These are phyloP conservation scores for Tragopan temminckii DNA, from an alignment of 2,797 vertebrate species.

Conservation along the genomic window DNA sequence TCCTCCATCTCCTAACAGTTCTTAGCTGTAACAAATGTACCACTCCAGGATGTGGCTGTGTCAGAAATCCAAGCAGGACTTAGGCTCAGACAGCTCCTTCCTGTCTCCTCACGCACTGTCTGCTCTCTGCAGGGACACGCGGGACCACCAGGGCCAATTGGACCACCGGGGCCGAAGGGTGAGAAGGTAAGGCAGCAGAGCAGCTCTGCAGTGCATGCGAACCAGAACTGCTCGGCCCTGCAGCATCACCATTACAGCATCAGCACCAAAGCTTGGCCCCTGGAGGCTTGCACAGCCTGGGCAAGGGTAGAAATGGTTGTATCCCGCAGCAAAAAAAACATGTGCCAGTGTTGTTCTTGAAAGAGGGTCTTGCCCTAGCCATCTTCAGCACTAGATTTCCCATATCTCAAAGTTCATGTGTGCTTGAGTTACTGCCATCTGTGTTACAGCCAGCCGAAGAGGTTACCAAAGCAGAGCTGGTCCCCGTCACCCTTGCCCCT, in stretches of 20 bases:
- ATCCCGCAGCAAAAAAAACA: background rate
- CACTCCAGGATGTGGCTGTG: background rate
- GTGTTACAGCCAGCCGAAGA: background rate
- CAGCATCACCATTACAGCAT: background rate
- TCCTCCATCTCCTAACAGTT: background rate
- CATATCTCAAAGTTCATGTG: background rate
- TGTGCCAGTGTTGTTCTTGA: background rate
- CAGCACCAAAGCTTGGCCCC: background rate
- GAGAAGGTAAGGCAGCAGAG: slow-evolving; percentile 89
- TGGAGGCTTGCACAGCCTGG: background rate
- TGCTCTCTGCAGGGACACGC: slow-evolving; percentile 88
- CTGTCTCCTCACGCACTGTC: background rate
- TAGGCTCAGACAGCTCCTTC: background rate
- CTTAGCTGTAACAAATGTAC: background rate
- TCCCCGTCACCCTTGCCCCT: background rate
- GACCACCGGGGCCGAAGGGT: slow-evolving; percentile 93
- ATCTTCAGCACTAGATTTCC: background rate
- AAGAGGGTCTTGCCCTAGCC: background rate
- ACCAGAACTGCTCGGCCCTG: background rate
- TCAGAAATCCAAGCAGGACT: background rate
- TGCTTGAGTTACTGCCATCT: background rate
- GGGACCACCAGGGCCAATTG: slow-evolving; percentile 89
- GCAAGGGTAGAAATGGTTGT: background rate
- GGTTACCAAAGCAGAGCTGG: fast-evolving
- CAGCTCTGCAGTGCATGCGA: background rate